Evolutionary conservation across 2,888 invertebrate genomes (phyloP).

Genomic region (Scelioninae gen. 1): DNA sequence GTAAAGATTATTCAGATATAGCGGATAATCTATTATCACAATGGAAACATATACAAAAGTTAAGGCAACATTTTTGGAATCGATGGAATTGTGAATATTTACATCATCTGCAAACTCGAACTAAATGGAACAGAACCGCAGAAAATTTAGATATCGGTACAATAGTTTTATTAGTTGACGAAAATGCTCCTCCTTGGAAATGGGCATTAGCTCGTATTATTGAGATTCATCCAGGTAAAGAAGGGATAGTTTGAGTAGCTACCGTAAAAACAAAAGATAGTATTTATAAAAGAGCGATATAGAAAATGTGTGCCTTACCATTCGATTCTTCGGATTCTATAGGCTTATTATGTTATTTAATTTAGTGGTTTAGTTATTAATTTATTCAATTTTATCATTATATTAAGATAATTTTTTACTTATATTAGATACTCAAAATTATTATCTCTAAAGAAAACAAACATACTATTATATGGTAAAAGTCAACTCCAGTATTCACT

Average conservation of each 20-base stretch:
- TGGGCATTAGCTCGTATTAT: neutral
- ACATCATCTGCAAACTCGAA: slow-evolving; percentile 9
- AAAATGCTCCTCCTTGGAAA: neutral
- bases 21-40: neutral
- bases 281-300: slow-evolving; percentile 2
- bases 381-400: too few relatives aligned
- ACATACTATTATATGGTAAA: too few relatives aligned
- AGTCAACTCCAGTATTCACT: too few relatives aligned
- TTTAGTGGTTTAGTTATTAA: neutral
- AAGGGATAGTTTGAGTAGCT: slow-evolving; percentile 4
- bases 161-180: neutral
- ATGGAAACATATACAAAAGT: slow-evolving; percentile 19
- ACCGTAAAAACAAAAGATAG: neutral
- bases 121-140: too few relatives aligned
- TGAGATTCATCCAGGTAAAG: neutral
- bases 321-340: too few relatives aligned
- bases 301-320: slow-evolving; percentile 2
- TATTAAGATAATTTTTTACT: too few relatives aligned
- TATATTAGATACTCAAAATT: too few relatives aligned
- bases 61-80: slow-evolving; percentile 23
- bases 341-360: too few relatives aligned
- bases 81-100: too few relatives aligned
- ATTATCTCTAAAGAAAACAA: too few relatives aligned
- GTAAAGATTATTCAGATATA: neutral
- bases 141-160: too few relatives aligned